phyloP scores from a whole-genome alignment of 2,888 invertebrate species.

The Rhabditoides inermis region DNA sequence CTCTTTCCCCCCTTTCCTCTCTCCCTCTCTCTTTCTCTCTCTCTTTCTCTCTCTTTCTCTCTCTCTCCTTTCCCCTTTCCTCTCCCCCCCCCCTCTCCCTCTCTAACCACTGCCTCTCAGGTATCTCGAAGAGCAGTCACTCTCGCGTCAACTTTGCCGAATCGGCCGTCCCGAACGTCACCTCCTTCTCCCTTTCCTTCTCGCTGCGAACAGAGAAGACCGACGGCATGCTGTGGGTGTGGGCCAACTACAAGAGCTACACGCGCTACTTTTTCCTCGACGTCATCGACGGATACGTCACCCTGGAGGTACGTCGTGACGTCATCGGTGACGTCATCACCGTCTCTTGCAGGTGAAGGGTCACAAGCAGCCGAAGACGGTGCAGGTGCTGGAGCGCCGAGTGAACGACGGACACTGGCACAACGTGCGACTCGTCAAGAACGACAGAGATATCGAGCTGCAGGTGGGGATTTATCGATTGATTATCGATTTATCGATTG shows the following conservation, averaged over 20 bases:
- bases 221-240: conserved; percentile 46
- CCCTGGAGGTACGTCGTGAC: conserved; percentile 21
- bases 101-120: too few relatives aligned
- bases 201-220: conserved; percentile 28
- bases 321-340: background rate
- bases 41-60: too few relatives aligned
- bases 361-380: background rate
- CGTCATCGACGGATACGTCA: conserved; percentile 41
- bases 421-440: conserved; percentile 30
- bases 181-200: conserved; percentile 33
- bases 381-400: conserved; percentile 11
- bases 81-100: too few relatives aligned
- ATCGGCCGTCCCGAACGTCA: conserved; percentile 32
- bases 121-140: conserved; percentile 30
- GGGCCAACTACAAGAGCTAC: conserved; percentile 50
- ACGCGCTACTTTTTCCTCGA: conserved; percentile 42
- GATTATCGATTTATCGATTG: background rate
- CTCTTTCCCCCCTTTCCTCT: too few relatives aligned
- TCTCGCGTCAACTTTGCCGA: conserved; percentile 38
- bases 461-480: conserved; percentile 7
- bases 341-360: conserved; percentile 25
- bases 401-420: conserved; percentile 50
- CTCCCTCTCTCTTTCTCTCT: too few relatives aligned
- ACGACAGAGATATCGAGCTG: conserved; percentile 15
- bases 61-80: too few relatives aligned